Percentiles rank a stretch among this genome's conserved stretches.
Conservation (phyloP, 1,140 invertebrate genomes). For the Oncopodura yosiiana region DNA sequence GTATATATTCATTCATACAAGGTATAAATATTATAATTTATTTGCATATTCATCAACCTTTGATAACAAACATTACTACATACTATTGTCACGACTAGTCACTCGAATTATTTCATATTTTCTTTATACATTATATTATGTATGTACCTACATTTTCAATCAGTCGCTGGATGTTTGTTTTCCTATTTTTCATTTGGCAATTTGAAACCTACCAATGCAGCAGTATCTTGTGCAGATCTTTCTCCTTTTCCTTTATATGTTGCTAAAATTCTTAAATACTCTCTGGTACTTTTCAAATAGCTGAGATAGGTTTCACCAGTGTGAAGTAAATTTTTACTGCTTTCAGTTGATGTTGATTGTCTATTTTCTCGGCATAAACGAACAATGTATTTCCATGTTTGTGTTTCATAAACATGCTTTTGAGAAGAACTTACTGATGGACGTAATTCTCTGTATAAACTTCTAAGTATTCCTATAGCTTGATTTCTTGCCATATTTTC, state of each 20-base stretch:
- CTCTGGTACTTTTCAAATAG: slow-evolving; percentile 2
- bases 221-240: slow-evolving; percentile 12
- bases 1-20: too few species aligned
- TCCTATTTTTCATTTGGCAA: slow-evolving; percentile 13
- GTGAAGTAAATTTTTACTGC: neutral
- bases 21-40: too few species aligned
- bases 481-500: too few species aligned
- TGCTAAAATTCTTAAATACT: slow-evolving; percentile 5
- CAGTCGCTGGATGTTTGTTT: too few species aligned
- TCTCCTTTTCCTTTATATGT: slow-evolving; percentile 23
- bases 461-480: neutral
- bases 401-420: too few species aligned
- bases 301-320: slow-evolving; percentile 15
- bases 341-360: neutral
- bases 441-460: neutral
- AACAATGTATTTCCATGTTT: slow-evolving; percentile 14
- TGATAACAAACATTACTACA: too few species aligned
- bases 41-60: too few species aligned
- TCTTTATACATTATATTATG: too few species aligned
- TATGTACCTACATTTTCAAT: too few species aligned
- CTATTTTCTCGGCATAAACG: neutral
- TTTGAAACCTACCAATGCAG: slow-evolving; percentile 19
- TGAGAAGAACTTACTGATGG: too few species aligned
- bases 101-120: too few species aligned
- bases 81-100: too few species aligned